phyloP scores from a whole-genome alignment of 2,888 invertebrate species.

The Callinectes sapidus region DNA sequence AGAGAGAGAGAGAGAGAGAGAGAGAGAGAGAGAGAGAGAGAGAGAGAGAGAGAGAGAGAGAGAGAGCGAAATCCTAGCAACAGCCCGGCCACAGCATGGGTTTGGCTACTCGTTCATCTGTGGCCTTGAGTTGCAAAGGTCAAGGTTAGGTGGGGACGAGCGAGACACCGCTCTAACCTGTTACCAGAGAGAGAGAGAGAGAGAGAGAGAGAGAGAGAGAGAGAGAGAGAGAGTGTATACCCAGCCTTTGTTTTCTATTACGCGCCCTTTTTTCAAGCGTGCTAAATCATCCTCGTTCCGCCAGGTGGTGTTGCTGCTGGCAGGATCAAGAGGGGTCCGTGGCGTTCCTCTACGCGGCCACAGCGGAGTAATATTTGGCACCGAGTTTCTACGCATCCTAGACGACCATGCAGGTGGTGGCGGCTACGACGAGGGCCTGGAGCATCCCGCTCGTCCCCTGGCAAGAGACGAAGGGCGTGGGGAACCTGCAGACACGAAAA shows the following conservation, averaged over 20 bases:
- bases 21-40: conserved; percentile 25
- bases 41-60: conserved; percentile 25
- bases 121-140: conserved; percentile 16
- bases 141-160: not conserved
- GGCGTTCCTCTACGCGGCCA: conserved; percentile 53
- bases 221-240: not conserved
- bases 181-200: not conserved
- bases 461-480: not conserved
- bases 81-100: not conserved
- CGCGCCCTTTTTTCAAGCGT: not conserved
- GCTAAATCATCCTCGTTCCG: not conserved
- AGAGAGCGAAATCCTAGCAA: conserved; percentile 16
- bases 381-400: conserved; percentile 58
- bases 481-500: not conserved
- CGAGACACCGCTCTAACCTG: not conserved
- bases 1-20: conserved; percentile 25
- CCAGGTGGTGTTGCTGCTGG: conserved; percentile 50
- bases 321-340: conserved; percentile 21
- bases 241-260: not conserved
- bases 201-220: not conserved
- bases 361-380: conserved; percentile 58
- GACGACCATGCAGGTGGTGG: not conserved
- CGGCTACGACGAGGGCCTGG: not conserved
- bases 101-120: not conserved
- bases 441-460: not conserved